Base-by-base conservation (phyloP, 2,797 vertebrate genomes). In the Chromis chromis region DNA sequence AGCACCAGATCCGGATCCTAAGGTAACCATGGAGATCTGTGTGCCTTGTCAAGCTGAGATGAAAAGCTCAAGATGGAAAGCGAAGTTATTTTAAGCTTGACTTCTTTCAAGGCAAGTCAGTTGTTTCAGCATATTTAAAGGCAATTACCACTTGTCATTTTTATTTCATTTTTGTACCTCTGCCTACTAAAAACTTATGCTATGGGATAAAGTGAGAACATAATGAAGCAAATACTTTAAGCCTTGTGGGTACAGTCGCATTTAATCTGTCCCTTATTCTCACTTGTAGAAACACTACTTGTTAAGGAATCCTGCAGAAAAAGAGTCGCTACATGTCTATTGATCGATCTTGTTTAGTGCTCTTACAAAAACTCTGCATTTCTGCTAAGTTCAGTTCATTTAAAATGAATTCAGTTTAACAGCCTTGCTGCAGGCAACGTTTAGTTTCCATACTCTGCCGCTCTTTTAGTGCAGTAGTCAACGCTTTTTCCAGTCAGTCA, bases 1-100 rank as follows among this genome's bases (percentile, higher is more conserved):
- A 87, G 72, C 86, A 82, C 82, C 66, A 52, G 68, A 82, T 79
- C 79, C 52, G 83, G 85, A 88, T 81, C 80, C 72, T 62, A 76
- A 92, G 92, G 93, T 94, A 93, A 93, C 88, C 86, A 86, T 88
- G 88, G 85, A 84, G 84, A 91, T 79, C 55, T 83, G 72, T 81
- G 78, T 81, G 79, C 61, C 74, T 76, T 42, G 17, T 78, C 49
- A 61, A 82, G 82, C 63, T 58, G 71, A 70, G 55, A 82, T 55
- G 78, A 73, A 86, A 86, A 52, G 64, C 79, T 82, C 33, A 49
- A 53, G 76, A 80, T 82, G 67, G 57, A 81, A 83, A 83, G 69
- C 49, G 14, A 73, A 70, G 74, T 68, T 90, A 83, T 90, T 81
- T 87, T 74, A 76, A 81, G 76, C 76, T 64, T 28, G 42, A 64